These are phyloP conservation scores for Dryoscopus gambensis DNA, from an alignment of 2,113 vertebrate genomes.

Conservation along the genomic window DNA sequence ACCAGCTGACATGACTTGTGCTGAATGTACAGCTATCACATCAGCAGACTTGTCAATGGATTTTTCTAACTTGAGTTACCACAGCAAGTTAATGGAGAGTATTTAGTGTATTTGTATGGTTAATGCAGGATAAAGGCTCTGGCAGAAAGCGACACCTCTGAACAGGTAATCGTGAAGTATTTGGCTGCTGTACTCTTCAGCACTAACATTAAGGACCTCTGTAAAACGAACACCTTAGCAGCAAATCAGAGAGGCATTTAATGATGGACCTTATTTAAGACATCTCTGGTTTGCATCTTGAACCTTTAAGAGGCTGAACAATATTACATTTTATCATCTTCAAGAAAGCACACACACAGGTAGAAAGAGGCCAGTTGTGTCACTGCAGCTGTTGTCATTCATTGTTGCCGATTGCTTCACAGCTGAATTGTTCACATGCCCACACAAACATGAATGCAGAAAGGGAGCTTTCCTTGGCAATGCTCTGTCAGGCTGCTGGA, in stretches of 20 bases:
- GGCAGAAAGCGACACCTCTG: rapidly evolving
- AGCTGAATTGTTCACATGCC: not conserved
- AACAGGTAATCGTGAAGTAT: not conserved
- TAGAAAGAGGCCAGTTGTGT: not conserved
- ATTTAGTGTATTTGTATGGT: not conserved
- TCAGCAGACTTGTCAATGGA: not conserved
- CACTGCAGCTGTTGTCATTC: not conserved
- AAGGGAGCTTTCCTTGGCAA: not conserved
- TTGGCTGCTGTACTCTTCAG: not conserved
- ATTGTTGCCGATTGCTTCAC: rapidly evolving
- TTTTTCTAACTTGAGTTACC: not conserved
- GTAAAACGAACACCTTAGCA: not conserved
- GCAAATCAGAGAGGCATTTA: not conserved
- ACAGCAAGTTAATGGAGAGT: not conserved
- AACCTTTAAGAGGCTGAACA: not conserved
- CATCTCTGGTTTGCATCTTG: not conserved
- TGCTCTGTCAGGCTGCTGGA: not conserved
- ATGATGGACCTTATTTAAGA: not conserved
- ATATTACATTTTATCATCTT: not conserved
- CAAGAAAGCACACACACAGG: not conserved
- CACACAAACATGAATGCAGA: not conserved
- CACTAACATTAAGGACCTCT: not conserved
- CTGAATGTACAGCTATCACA: not conserved
- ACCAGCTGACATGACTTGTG: not conserved
- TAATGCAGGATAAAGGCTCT: not conserved